These are phyloP conservation scores for Orgyia antiqua DNA, from an alignment of 2,888 invertebrate genomes.

Conservation along the genomic window DNA sequence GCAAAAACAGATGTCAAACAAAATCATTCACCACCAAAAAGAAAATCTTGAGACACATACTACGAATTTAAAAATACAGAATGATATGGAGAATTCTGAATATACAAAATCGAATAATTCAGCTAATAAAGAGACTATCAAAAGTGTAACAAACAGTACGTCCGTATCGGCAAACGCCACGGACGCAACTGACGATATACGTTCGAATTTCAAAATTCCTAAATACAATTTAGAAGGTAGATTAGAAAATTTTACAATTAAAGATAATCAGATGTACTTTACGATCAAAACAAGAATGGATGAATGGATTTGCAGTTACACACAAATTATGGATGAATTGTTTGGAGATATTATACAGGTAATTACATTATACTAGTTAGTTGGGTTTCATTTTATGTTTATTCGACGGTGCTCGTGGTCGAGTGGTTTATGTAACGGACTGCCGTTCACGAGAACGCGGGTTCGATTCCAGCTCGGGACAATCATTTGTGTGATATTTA, in stretches of 20 bases:
- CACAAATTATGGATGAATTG: conserved; percentile 48
- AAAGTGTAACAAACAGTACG: neutral
- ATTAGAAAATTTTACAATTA: conserved; percentile 26
- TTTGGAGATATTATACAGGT: conserved; percentile 40
- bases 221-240: conserved; percentile 12
- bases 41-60: too few species aligned
- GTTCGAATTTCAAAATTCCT: conserved; percentile 1
- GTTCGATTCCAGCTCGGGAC: too few species aligned
- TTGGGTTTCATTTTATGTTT: too few species aligned
- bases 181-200: conserved; percentile 5
- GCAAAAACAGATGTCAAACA: too few species aligned
- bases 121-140: too few species aligned
- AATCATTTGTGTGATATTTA: too few species aligned
- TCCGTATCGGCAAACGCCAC: neutral
- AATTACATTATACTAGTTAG: conserved; percentile 7
- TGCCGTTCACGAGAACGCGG: too few species aligned
- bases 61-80: too few species aligned
- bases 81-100: too few species aligned
- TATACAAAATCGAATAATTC: too few species aligned
- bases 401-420: too few species aligned
- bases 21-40: neutral
- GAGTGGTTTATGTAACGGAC: too few species aligned
- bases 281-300: conserved; percentile 33
- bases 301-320: conserved; percentile 44
- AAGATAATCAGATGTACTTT: conserved; percentile 14